Percentiles rank a stretch among this genome's conserved stretches.
Evolutionary conservation across 2,888 invertebrate species (phyloP).

Genomic region (Eutolmus rufibarbis): DNA sequence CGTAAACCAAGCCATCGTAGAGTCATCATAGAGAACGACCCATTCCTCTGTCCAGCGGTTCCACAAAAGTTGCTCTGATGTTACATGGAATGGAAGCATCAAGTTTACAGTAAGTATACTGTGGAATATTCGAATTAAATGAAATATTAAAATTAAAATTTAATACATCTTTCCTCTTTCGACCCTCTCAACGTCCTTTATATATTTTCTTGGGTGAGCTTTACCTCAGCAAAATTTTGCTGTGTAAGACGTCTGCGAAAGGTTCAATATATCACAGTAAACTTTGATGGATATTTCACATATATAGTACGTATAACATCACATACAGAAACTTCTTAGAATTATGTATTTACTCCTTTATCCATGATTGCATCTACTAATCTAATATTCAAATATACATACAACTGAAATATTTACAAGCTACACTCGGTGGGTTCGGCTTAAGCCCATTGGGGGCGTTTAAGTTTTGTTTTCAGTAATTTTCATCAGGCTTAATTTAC

Average conservation of each 20-base stretch:
- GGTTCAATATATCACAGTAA: neutral
- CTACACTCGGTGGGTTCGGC: neutral
- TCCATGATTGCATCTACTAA: neutral
- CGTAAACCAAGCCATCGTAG: constrained; percentile 87
- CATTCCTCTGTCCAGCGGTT: constrained; percentile 83
- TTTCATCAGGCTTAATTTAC: neutral
- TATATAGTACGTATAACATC: neutral
- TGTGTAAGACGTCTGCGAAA: neutral
- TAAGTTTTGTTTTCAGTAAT: neutral
- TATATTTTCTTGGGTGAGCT: neutral
- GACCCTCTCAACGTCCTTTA: neutral
- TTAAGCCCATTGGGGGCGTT: neutral
- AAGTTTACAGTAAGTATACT: neutral
- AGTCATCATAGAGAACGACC: constrained; percentile 84
- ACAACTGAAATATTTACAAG: neutral
- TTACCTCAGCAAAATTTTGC: neutral
- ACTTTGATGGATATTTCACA: neutral
- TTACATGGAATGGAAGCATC: constrained; percentile 33
- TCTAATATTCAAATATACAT: neutral
- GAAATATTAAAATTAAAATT: neutral
- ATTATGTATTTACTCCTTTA: neutral
- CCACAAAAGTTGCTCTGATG: constrained; percentile 79
- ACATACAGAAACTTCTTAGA: neutral
- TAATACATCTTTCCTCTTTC: neutral
- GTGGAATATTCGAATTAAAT: neutral